These are phyloP conservation scores for Drosophila emarginata DNA, from an alignment of 2,888 invertebrate genomes.

Conservation along the genomic window DNA sequence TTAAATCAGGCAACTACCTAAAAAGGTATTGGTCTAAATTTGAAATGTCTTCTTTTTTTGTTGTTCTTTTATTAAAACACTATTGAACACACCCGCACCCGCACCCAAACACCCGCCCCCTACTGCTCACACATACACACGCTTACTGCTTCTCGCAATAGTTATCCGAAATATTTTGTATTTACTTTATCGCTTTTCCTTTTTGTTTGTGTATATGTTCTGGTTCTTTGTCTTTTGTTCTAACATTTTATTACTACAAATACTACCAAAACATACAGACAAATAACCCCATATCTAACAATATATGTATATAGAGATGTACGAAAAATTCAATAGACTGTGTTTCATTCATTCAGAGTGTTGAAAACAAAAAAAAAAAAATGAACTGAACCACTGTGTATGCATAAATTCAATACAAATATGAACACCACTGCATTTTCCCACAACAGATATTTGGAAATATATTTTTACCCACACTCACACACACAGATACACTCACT, in stretches of 20 bases:
- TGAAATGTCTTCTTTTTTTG: background rate
- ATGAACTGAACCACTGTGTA: conserved; percentile 12
- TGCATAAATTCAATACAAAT: conserved; percentile 53
- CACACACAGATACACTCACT: background rate
- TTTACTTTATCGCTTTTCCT: background rate
- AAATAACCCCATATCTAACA: background rate
- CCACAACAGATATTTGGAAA: conserved; percentile 28
- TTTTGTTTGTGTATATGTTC: background rate
- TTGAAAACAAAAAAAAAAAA: conserved; percentile 46
- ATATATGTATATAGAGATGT: too few relatives aligned
- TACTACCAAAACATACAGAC: background rate
- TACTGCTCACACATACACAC: too few relatives aligned
- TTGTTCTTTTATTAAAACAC: too few relatives aligned
- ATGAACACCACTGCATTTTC: conserved; percentile 23
- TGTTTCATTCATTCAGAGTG: conserved; percentile 27
- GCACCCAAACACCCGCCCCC: too few relatives aligned
- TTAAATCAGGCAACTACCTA: background rate
- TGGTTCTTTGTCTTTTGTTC: conserved; percentile 17
- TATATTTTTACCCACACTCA: background rate
- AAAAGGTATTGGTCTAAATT: background rate
- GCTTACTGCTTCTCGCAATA: too few relatives aligned
- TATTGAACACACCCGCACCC: too few relatives aligned
- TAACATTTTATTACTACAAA: conserved; percentile 34
- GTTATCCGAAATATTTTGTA: background rate
- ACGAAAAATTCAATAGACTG: conserved; percentile 25